Evolutionary conservation across 2,113 vertebrate genomes (phyloP).

Genomic region (Notarius quadriscutis): DNA sequence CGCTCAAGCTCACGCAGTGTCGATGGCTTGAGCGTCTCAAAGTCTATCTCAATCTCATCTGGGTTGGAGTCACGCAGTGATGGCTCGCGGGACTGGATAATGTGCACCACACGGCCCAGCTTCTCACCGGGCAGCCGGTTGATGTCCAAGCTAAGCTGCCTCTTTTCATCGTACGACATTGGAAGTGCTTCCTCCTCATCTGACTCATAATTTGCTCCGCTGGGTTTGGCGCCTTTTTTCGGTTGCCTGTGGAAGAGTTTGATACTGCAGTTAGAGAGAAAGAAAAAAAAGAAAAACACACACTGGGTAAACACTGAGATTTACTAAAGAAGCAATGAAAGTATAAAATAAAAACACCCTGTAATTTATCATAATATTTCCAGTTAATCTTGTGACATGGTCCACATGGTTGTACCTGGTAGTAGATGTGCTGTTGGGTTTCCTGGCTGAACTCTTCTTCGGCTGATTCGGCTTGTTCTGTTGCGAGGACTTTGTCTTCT

Average conservation of each 20-base stretch:
- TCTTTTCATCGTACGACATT: conserved; percentile 96
- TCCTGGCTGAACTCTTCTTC: conserved; percentile 87
- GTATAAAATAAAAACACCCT: neutral
- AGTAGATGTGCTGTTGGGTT: conserved; percentile 85
- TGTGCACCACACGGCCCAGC: conserved; percentile 94
- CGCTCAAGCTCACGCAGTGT: conserved; percentile 93
- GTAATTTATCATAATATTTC: neutral
- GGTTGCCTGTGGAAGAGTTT: conserved; percentile 75
- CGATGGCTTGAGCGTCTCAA: conserved; percentile 95
- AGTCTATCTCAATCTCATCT: conserved; percentile 98
- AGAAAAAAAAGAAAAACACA: neutral
- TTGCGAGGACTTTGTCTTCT: conserved; percentile 80
- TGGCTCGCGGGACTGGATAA: conserved; percentile 95
- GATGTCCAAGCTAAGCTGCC: conserved; percentile 96
- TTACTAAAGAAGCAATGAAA: neutral
- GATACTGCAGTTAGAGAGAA: neutral
- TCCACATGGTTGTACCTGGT: conserved; percentile 64
- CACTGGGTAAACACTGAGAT: neutral
- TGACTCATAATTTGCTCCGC: conserved; percentile 79
- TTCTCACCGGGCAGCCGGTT: conserved; percentile 95
- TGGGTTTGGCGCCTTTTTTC: conserved; percentile 84
- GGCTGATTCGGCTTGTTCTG: conserved; percentile 80
- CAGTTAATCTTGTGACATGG: neutral
- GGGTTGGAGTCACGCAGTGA: conserved; percentile 97
- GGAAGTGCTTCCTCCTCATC: conserved; percentile 92